Conservation (phyloP, 1,140 invertebrate genomes). For the Macrocentrus cingulum region DNA sequence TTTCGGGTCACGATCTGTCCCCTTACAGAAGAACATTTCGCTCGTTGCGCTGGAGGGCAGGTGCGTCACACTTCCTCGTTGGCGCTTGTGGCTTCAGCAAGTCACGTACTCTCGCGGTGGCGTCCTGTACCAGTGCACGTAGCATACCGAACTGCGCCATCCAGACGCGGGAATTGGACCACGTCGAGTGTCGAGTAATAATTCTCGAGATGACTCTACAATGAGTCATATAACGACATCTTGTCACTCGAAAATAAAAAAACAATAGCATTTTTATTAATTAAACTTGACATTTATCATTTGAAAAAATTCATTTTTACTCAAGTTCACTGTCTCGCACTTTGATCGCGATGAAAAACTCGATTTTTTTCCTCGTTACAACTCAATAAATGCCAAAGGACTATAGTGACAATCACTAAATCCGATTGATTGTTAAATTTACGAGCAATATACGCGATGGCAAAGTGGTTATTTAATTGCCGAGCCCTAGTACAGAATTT, state of each 20-base stretch:
- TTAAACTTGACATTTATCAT: too few species aligned
- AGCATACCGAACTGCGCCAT: too few species aligned
- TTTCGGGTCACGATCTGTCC: conserved; percentile 10
- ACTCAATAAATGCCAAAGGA: conserved; percentile 35
- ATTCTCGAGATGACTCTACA: conserved; percentile 12
- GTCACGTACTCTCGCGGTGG: conserved; percentile 12
- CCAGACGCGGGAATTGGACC: conserved; percentile 8
- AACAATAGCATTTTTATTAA: too few species aligned
- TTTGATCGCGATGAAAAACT: conserved; percentile 19
- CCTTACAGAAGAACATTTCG: not conserved
- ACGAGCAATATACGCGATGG: too few species aligned
- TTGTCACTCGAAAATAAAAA: too few species aligned
- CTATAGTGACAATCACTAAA: conserved; percentile 44
- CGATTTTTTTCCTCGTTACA: conserved; percentile 33
- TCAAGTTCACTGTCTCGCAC: not conserved
- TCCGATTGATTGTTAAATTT: too few species aligned
- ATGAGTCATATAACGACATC: conserved; percentile 2
- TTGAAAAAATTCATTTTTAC: not conserved
- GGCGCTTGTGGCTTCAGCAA: conserved; percentile 2
- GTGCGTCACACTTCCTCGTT: not conserved
- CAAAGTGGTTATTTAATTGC: too few species aligned
- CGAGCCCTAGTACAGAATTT: too few species aligned
- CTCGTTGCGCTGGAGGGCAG: not conserved
- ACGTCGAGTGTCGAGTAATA: conserved; percentile 17
- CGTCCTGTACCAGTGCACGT: conserved; percentile 5